phyloP scores from a whole-genome alignment of 2,888 invertebrate species.

The Cheilosia vernalis region DNA sequence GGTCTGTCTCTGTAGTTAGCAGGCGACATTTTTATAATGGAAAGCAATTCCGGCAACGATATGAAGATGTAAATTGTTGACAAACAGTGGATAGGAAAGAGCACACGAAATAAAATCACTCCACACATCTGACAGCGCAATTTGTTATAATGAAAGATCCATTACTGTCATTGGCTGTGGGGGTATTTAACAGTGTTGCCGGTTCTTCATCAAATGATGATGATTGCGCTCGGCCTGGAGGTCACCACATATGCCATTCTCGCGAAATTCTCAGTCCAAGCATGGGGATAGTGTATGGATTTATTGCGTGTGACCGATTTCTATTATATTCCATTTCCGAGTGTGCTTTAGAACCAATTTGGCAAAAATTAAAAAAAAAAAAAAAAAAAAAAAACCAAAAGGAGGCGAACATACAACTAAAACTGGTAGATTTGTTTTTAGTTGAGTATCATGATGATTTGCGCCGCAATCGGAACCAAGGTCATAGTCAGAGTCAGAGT shows the following conservation, averaged over 20 bases:
- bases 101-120: background rate
- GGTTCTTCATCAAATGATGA: slow-evolving; percentile 8
- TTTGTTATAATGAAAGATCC: slow-evolving; percentile 47
- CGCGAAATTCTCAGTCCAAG: slow-evolving; percentile 18
- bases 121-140: slow-evolving; percentile 29
- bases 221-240: slow-evolving; percentile 46
- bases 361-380: slow-evolving; percentile 8
- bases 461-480: slow-evolving; percentile 51
- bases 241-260: slow-evolving; percentile 44
- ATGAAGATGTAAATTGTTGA: slow-evolving; percentile 46
- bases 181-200: background rate
- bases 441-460: slow-evolving; percentile 32
- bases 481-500: slow-evolving; percentile 32
- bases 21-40: slow-evolving; percentile 19
- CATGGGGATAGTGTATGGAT: slow-evolving; percentile 25
- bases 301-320: slow-evolving; percentile 69
- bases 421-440: slow-evolving; percentile 6
- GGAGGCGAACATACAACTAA: background rate
- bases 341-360: slow-evolving; percentile 57
- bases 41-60: slow-evolving; percentile 14
- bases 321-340: slow-evolving; percentile 70
- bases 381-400: background rate
- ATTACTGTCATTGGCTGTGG: slow-evolving; percentile 41
- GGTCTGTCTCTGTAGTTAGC: background rate
- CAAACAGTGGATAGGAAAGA: slow-evolving; percentile 16